phyloP scores from a whole-genome alignment of 2,113 vertebrate genomes.

The Rhodinocichla rosea region DNA sequence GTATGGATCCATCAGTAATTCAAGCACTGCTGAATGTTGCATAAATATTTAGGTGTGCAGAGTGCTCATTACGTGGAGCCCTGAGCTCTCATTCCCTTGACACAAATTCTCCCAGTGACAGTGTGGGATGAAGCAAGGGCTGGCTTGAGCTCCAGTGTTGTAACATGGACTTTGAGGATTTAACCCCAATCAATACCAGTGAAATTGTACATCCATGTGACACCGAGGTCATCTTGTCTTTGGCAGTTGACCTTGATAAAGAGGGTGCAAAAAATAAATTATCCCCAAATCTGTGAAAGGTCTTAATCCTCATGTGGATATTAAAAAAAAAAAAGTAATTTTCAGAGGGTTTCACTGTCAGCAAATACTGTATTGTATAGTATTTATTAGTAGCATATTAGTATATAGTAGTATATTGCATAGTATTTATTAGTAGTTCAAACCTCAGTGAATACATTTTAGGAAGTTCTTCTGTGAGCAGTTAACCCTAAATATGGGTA shows the following conservation, averaged over 20 bases:
- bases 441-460: not conserved
- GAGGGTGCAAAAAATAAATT: not conserved
- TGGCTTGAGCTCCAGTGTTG: not conserved
- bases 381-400: no score
- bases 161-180: not conserved
- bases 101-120: not conserved
- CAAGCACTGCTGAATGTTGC: not conserved
- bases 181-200: not conserved
- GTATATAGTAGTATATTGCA: no score
- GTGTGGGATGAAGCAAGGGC: accelerated
- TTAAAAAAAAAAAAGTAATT: not conserved
- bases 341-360: not conserved
- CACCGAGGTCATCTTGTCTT: not conserved
- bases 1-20: not conserved
- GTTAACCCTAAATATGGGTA: not conserved
- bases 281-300: not conserved
- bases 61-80: not conserved
- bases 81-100: not conserved
- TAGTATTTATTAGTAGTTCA: not conserved
- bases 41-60: not conserved
- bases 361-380: not conserved
- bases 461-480: not conserved
- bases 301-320: not conserved
- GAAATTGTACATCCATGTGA: not conserved
- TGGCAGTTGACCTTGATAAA: not conserved